A percentile compares a stretch with the other conserved stretches of the same genome.
Evolutionary conservation across 1,140 invertebrate species (phyloP).

Genomic region (Diorhabda elongata): DNA sequence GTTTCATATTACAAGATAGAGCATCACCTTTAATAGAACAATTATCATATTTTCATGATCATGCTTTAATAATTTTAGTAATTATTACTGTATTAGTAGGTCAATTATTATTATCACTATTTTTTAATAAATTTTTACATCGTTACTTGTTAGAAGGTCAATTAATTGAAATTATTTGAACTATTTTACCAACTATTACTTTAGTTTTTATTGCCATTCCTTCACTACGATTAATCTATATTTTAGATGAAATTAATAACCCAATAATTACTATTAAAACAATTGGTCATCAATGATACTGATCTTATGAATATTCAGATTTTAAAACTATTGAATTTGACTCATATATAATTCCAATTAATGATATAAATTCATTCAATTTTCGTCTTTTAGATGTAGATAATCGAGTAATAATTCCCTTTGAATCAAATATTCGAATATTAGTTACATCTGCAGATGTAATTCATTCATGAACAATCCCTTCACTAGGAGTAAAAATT

Average conservation of each 20-base stretch:
- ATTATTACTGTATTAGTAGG: conserved; percentile 56
- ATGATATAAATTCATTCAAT: conserved; percentile 39
- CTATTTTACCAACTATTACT: conserved; percentile 56
- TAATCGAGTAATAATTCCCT: conserved; percentile 56
- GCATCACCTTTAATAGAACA: conserved; percentile 56
- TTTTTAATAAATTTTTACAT: conserved; percentile 51
- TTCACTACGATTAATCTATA: conserved; percentile 57
- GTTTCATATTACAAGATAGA: conserved; percentile 25
- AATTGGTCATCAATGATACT: conserved; percentile 31
- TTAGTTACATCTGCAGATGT: conserved; percentile 61
- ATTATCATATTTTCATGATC: conserved; percentile 58
- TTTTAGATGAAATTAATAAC: conserved; percentile 57
- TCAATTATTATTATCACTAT: conserved; percentile 54
- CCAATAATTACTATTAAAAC: conserved; percentile 55
- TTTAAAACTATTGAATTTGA: conserved; percentile 55
- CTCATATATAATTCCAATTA: conserved; percentile 56
- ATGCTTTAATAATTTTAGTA: conserved; percentile 55
- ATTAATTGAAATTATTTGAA: conserved; percentile 62
- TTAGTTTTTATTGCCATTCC: conserved; percentile 61
- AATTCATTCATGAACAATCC: conserved; percentile 65
- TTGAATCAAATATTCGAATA: conserved; percentile 55
- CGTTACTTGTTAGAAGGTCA: conserved; percentile 51
- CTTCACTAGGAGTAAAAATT: conserved; percentile 59
- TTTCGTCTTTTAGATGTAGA: conserved; percentile 63
- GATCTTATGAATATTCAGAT: conserved; percentile 30